Percentiles rank a stretch among this genome's conserved stretches.
Conservation (phyloP, 1,140 invertebrate genomes). For the Archivesica marissinica region DNA sequence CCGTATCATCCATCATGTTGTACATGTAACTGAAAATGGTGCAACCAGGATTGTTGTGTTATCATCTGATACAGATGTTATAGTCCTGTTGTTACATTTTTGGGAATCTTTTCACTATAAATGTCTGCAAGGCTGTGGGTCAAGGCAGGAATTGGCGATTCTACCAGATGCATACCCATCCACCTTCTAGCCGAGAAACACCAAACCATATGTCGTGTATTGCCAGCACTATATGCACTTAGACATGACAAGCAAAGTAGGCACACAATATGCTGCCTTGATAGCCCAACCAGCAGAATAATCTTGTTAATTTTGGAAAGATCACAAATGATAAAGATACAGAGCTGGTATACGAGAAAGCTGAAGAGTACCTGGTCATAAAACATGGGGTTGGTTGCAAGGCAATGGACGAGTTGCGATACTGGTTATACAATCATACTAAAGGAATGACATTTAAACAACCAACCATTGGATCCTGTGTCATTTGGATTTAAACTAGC, state of each 20-base stretch:
- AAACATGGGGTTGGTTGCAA: background rate
- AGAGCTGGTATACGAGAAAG: background rate
- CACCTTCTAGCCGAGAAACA: background rate
- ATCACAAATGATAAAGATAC: background rate
- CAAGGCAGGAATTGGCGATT: constrained; percentile 1
- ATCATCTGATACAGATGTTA: background rate
- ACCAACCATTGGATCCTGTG: too few relatives aligned
- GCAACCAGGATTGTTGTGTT: background rate
- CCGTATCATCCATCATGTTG: constrained; percentile 2
- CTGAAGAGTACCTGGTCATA: constrained; percentile 24
- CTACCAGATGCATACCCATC: constrained; percentile 1
- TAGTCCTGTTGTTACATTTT: constrained; percentile 20
- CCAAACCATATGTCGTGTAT: background rate
- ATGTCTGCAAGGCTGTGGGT: background rate
- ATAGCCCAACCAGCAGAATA: background rate
- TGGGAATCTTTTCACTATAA: background rate
- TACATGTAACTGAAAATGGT: background rate
- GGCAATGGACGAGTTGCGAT: constrained; percentile 18
- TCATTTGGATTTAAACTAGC: too few relatives aligned
- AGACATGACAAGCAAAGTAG: constrained; percentile 14
- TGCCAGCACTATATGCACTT: background rate
- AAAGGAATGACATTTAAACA: too few relatives aligned
- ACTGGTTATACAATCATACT: background rate
- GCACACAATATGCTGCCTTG: constrained; percentile 19
- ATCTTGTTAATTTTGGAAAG: constrained; percentile 7